Evolutionary conservation across 2,113 vertebrate species (phyloP).

Genomic region (Oriolus oriolus): DNA sequence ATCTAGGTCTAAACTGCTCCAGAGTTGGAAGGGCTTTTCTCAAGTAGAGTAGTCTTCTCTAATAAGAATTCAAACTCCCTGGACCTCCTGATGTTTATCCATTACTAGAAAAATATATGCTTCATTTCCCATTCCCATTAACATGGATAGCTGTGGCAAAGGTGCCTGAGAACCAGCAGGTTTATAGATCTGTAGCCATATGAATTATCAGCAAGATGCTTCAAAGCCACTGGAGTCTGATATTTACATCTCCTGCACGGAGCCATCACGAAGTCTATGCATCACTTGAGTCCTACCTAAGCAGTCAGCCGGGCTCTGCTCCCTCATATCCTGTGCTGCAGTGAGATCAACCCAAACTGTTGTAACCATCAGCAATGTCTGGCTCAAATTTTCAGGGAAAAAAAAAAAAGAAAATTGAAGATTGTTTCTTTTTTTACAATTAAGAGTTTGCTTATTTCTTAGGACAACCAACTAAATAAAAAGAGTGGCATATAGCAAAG

Average conservation of each 20-base stretch:
- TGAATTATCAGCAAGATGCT: slow-evolving; percentile 54
- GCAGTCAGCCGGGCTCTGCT: background rate
- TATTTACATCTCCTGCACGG: slow-evolving; percentile 5
- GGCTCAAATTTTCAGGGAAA: background rate
- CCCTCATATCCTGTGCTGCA: background rate
- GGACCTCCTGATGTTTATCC: slow-evolving; percentile 48
- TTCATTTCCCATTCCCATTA: slow-evolving; percentile 54
- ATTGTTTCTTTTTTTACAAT: background rate
- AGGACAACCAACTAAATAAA: background rate
- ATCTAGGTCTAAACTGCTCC: slow-evolving; percentile 2
- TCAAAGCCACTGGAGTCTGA: background rate
- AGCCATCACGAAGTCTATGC: background rate
- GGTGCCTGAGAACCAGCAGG: slow-evolving; percentile 38
- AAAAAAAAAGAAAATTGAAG: background rate
- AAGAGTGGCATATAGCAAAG: background rate
- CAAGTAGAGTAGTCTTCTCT: slow-evolving; percentile 1
- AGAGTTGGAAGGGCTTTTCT: slow-evolving; percentile 1
- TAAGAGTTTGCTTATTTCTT: background rate
- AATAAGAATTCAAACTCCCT: slow-evolving; percentile 37
- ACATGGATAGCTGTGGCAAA: slow-evolving; percentile 40
- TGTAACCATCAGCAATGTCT: background rate
- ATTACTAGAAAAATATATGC: slow-evolving; percentile 55
- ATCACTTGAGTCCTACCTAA: background rate
- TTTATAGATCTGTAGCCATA: slow-evolving; percentile 47
- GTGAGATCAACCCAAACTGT: background rate